Evolutionary conservation across 2,113 vertebrate genomes (phyloP).

Genomic region (Anser cygnoides): DNA sequence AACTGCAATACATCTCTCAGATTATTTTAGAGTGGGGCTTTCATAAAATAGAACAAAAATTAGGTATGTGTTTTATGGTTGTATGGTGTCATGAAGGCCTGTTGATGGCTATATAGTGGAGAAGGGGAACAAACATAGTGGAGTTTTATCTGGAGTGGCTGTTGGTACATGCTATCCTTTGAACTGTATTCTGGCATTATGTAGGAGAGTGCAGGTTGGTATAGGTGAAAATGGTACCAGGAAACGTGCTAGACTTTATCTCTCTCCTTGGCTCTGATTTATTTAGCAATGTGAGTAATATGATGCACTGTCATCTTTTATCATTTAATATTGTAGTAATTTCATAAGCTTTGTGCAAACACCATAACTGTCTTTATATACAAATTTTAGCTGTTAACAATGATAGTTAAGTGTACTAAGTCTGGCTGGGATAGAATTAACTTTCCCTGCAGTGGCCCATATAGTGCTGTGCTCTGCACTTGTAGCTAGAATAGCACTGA

Average conservation of each 20-base stretch:
- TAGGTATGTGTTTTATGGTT: background rate
- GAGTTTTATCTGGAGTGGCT: background rate
- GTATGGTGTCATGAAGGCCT: background rate
- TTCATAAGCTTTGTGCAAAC: background rate
- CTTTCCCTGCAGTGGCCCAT: no score
- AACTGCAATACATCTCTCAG: background rate
- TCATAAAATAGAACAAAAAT: background rate
- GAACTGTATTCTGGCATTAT: background rate
- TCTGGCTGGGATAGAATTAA: no score
- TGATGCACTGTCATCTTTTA: background rate
- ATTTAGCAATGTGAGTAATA: background rate
- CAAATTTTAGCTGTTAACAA: background rate
- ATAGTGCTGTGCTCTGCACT: no score
- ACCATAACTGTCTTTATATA: background rate
- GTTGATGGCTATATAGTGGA: background rate
- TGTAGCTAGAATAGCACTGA: no score
- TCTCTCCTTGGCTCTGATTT: background rate
- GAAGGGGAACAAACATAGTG: background rate
- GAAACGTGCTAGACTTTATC: background rate
- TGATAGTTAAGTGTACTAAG: background rate
- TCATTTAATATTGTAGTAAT: background rate
- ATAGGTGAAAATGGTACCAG: no score
- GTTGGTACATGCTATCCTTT: background rate
- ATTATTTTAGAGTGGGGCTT: background rate
- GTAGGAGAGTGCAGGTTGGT: no score